Evolutionary conservation across 2,113 vertebrate species (phyloP), one percentile per base, ranked within the genome.

Genomic region (Glaucomys volans): DNA sequence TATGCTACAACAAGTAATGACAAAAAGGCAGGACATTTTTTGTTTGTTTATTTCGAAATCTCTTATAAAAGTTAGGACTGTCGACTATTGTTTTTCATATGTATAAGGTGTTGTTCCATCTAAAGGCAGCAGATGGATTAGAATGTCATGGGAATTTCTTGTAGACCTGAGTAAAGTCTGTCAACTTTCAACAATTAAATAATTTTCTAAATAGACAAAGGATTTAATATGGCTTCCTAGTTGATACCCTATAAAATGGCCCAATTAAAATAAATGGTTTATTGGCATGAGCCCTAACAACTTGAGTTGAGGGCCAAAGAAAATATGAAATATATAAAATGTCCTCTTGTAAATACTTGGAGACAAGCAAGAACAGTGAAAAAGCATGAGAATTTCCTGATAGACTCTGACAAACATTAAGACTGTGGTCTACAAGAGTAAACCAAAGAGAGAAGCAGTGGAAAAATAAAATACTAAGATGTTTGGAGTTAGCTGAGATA

Each of bases 111-210:
- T 42, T 93, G 28, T 75, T 72, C 50, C 67, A 79, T 14, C 24
- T 66, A 80, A 90, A 90, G 44, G 18, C 32, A 80, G 28, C 5
- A 66, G 40, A 40, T 80, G 47, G 37, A 76, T 11, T 37, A 79
- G 69, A 71, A 69, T 57, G 64, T 50, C 84, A 71, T 24, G 30
- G 80, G 77, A 83, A 62, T 26, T 81, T 81, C 62, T 82, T 89
- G n/a, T 32, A 83, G 13, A 67, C 52, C 8, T 59, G 47, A 35
- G 30, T 42, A 81, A 90, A 91, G 62, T 75, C 87, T 76, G 85
- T 79, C 57, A 94, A 86, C 13, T 84, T 91, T 86, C n/a, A 95
- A 95, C 75, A 95, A 94, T 82, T 94, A 86, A 77, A 64, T 92
- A 82, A 94, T 87, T 96, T 96, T 90, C 62, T 24, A 96, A 96